Conservation (phyloP, 37 sponge, comb jelly and placozoan genomes). For the Agelas oroides region DNA sequence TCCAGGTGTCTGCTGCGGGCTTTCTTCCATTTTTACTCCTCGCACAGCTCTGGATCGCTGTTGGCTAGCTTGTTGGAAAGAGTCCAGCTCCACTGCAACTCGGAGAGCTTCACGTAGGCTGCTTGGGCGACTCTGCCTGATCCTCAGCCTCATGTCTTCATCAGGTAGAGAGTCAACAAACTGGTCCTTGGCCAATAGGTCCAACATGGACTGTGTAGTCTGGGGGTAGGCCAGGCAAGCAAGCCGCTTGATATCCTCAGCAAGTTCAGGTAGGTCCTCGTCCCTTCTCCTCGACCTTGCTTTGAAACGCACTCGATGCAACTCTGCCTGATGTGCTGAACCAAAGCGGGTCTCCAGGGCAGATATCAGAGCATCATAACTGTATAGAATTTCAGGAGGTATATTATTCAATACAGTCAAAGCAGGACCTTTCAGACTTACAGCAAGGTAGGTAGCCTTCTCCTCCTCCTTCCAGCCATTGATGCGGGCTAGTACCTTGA, state of each 20-base stretch:
- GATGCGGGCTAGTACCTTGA: slow-evolving; percentile 28
- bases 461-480: slow-evolving; percentile 12
- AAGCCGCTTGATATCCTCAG: slow-evolving; percentile 32
- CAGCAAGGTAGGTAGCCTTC: slow-evolving; percentile 19
- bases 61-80: slow-evolving; percentile 8
- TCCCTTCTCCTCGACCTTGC: background rate
- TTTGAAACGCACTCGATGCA: background rate
- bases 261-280: slow-evolving; percentile 23
- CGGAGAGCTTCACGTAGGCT: slow-evolving; percentile 16
- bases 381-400: background rate
- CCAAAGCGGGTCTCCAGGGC: slow-evolving; percentile 43
- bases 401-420: background rate
- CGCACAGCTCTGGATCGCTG: background rate
- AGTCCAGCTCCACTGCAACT: slow-evolving; percentile 15
- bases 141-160: slow-evolving; percentile 12
- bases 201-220: slow-evolving; percentile 8
- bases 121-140: background rate
- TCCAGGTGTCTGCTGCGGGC: too few relatives aligned
- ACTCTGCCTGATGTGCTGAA: slow-evolving; percentile 20
- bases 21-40: background rate
- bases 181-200: slow-evolving; percentile 41
- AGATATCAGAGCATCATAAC: slow-evolving; percentile 9
- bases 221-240: slow-evolving; percentile 35
- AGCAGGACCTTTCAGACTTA: slow-evolving; percentile 29
- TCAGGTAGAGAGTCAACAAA: slow-evolving; percentile 20